Conservation (phyloP, 2,113 vertebrate species). For the Naja naja region DNA sequence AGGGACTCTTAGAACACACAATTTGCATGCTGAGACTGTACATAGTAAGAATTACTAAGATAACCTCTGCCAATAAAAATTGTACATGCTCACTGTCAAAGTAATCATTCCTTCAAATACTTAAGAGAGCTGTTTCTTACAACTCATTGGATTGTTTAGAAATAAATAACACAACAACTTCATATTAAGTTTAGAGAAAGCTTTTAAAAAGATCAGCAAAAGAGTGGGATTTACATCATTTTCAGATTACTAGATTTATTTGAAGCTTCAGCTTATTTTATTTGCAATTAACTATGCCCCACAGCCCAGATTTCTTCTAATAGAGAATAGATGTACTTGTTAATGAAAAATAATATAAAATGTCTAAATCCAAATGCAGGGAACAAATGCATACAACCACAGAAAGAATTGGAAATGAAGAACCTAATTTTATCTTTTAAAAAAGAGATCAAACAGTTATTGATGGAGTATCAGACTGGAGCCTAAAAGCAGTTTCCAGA, state of each 20-base stretch:
- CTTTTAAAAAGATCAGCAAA: not conserved
- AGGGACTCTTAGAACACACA: not conserved
- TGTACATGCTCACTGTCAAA: conserved; percentile 12
- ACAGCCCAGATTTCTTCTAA: not conserved
- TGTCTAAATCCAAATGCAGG: not conserved
- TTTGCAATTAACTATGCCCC: conserved; percentile 30
- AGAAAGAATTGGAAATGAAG: not conserved
- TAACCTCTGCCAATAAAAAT: not conserved
- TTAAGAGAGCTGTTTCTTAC: not conserved
- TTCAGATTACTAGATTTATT: conserved; percentile 2
- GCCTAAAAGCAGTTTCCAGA: conserved; percentile 19
- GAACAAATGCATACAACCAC: not conserved
- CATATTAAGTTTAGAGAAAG: conserved; percentile 3
- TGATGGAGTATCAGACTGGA: conserved; percentile 14
- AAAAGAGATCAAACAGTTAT: not conserved
- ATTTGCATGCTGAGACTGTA: not conserved
- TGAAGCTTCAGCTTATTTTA: conserved; percentile 28
- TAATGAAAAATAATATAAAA: conserved; percentile 4
- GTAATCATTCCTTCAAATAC: not conserved
- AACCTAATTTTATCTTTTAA: conserved; percentile 4
- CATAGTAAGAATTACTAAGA: not conserved
- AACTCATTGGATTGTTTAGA: conserved; percentile 8
- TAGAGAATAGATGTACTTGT: not conserved
- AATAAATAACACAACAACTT: conserved; percentile 11
- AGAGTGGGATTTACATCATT: conserved; percentile 19